Conservation (phyloP, 2,888 invertebrate species). For the Drosophila aldrichi region DNA sequence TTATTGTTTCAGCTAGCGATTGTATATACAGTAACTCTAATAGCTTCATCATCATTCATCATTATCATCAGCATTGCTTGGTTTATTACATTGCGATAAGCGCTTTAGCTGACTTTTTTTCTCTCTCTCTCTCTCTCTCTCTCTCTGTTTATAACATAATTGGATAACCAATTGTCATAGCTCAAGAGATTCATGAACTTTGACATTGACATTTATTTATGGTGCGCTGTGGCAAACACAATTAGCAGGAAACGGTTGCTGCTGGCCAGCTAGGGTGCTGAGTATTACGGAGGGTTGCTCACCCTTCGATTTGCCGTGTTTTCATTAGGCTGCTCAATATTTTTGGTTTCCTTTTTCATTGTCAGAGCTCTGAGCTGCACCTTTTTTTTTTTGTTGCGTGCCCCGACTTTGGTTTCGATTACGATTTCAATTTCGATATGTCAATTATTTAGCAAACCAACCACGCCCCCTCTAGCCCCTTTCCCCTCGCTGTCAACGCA, state of each 20-base stretch:
- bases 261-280: neutral
- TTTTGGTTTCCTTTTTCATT: neutral
- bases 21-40: neutral
- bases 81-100: neutral
- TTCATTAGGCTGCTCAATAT: conserved; percentile 23
- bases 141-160: conserved; percentile 15
- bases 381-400: conserved; percentile 36
- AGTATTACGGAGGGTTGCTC: conserved; percentile 19
- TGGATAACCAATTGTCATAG: conserved; percentile 39
- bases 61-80: neutral
- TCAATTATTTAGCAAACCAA: conserved; percentile 51
- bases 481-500: neutral
- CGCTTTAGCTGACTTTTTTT: conserved; percentile 32
- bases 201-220: conserved; percentile 48
- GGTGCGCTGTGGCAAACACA: conserved; percentile 35
- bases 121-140: too few relatives aligned
- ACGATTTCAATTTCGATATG: conserved; percentile 55
- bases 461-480: too few relatives aligned
- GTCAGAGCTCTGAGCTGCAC: conserved; percentile 25
- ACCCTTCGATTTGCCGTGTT: conserved; percentile 7
- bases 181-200: conserved; percentile 31
- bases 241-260: conserved; percentile 57
- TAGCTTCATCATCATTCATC: conserved; percentile 1
- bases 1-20: conserved; percentile 25
- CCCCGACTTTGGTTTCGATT: conserved; percentile 49